Evolutionary conservation across 2,888 invertebrate species (phyloP), one percentile per base, ranked within the genome.

Genomic region (Lepidochrysops patricia): DNA sequence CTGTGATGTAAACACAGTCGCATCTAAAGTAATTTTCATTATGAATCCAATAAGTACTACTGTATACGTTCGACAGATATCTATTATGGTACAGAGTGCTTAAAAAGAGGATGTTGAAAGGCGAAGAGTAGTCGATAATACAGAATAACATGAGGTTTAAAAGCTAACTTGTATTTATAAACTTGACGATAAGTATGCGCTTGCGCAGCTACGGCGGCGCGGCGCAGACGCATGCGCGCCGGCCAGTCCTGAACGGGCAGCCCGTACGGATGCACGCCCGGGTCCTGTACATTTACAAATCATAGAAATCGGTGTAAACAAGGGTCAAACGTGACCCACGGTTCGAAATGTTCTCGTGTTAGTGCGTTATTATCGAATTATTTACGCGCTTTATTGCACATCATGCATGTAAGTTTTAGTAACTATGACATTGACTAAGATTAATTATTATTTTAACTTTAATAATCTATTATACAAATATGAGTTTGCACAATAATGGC

Each of bases 381-480:
- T 73, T 68, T 67, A 67, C 68, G 63, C 65, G 69, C 57, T 32
- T 64, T 61, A 74, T 65, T 64, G 68, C 63, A 61, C 75, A 86
- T 83, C 80, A 88, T 88, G 88, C 87, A 88, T 79, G 88, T 87
- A 70, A 88, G 88, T 86, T 57, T 26, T 61, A 50, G 35, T 27
- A 43, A 29, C 25, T 32, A 35, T 29, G 35, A 19, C 19, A 19
- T 37, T 7, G 9, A 25, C 15, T 60, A 23, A 27, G 12, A 19
- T 60, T 60, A 29, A 26, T 35, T 0, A 15, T 27, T 37, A 23
- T 1, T 19, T 54, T 7, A 13, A 5, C 6, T 12, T 23, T 29
- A 5, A 2, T 13, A 1, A 13, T 35, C n/a, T 13, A 35, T 35
- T 1, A 35, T 4, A 12, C n/a, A n/a, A 34, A 43, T 3, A 9